phyloP scores from a whole-genome alignment of 1,140 invertebrate species.

The Lethrus apterus region DNA sequence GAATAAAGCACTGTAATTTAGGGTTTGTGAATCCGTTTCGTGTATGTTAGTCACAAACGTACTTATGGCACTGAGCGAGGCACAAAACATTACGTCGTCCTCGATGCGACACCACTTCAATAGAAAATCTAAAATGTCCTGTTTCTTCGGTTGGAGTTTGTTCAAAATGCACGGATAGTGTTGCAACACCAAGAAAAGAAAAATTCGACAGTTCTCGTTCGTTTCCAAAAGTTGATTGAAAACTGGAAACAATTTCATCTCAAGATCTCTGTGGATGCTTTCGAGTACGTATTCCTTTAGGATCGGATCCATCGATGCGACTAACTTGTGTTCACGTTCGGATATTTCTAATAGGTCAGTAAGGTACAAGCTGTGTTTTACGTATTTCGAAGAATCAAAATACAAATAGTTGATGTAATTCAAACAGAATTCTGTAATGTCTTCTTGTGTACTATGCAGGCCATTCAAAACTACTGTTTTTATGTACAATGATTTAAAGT shows the following conservation, averaged over 20 bases:
- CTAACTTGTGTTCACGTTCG: background rate
- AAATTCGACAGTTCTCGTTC: background rate
- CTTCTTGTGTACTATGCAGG: constrained; percentile 2
- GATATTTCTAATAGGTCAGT: constrained; percentile 3
- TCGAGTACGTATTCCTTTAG: constrained; percentile 11
- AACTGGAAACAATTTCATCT: constrained; percentile 8
- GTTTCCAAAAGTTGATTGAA: background rate
- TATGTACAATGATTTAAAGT: constrained; percentile 8
- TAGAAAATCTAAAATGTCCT: constrained; percentile 5
- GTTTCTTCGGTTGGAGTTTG: background rate
- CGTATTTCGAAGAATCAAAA: background rate
- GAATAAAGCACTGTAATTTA: background rate
- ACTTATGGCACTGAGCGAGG: background rate
- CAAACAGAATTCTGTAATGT: constrained; percentile 5
- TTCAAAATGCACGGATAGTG: constrained; percentile 8
- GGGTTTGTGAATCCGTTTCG: background rate
- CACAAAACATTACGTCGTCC: constrained; percentile 1
- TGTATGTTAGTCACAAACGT: background rate
- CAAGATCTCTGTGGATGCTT: background rate
- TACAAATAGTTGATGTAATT: constrained; percentile 12
- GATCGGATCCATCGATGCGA: constrained; percentile 1
- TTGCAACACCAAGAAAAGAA: constrained; percentile 5
- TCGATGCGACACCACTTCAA: constrained; percentile 3
- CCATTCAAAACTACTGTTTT: constrained; percentile 4
- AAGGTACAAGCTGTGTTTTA: constrained; percentile 1